Base-by-base conservation (phyloP, 1,140 invertebrate genomes). In the Portunus trituberculatus region DNA sequence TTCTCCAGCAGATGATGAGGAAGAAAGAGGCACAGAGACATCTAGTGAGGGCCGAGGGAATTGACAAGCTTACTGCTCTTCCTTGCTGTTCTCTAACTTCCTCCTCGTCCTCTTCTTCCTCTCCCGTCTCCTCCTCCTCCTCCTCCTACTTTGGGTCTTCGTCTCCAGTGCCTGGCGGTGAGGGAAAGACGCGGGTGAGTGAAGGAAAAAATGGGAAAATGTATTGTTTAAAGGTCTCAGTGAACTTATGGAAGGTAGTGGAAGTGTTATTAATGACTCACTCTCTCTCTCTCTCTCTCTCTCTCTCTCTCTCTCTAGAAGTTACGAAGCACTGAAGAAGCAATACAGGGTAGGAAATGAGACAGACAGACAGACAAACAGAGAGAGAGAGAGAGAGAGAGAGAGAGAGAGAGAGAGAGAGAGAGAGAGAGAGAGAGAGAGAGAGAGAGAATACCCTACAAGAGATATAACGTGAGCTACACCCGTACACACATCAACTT, bases 1-100 rank as follows among this genome's bases (percentile, higher is more conserved):
- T 82, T 14, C 93, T 25, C 93, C 93, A 94, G 52, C 93, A 94
- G 39, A 94, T 16, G 0, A 94, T 52, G 52, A 48, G 67, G 32
- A 94, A 48, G 31, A 94, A 4, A 29, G 93, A 89, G 29, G 93
- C 93, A 10, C 87, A 89, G 29, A 94, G 29, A 31, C 93, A 94
- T 76, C 87, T 94, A 48, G 93, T 94, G 32, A 94, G 59, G 4
- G 93, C 52, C 31, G 39, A 48, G 29, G 93, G 93, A 8, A 94
- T 59, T 25, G n/a, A 31, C 4, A 67, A 31, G 20, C 25, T 76
- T 20, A 90, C 0, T 25, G 52, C 12, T 20, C 48, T n/a, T 31
- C 7, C 93, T 16, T 48, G 20, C 20, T 59, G 3, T 20, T 59
- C 52, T 10, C 20, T 20, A 3, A 1, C 67, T 20, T 76, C n/a